Evolutionary conservation across 2,113 vertebrate species (phyloP), one percentile per base, ranked within the genome.

Genomic region (Agapornis roseicollis): DNA sequence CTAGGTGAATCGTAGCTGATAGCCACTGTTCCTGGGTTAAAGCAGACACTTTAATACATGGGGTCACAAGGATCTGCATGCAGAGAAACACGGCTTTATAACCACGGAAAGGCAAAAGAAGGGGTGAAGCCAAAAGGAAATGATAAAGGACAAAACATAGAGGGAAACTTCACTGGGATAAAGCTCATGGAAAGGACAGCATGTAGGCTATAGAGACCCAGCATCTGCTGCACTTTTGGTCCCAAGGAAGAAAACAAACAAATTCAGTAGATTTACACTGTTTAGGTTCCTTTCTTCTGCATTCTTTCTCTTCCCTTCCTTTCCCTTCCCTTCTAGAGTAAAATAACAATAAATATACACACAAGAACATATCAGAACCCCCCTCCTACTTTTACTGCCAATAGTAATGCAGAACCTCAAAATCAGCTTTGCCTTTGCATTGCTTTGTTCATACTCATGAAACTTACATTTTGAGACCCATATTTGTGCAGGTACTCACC

Each of bases 401-500:
- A 27, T 5, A 77, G 18, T 18, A 85, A 68, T 17, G 35, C 18
- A 83, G 49, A 83, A 29, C 3, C 35, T 49, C 46, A 19, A 1
- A 11, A 63, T 4, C 17, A 47, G 4, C 16, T 70, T 80, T 84
- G 63, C 25, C 19, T 90, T 66, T 47, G 8, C 24, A 11, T 35
- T 53, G 20, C 44, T 71, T 44, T 84, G 19, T 35, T 72, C 27
- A 16, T 18, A 39, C 5, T 11, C 17, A 16, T 4, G 7, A 80
- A 80, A 31, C 13, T n/a, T 13, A 0, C 4, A 7, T 27, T 37
- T 10, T 15, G 14, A 63, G 69, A 10, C 50, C 28, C 0, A 0
- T 23, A 71, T 71, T 23, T 4, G 8, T 29, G 35, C 41, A 44
- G 9, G 31, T 49, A 35, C 15, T 9, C 9, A 28, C 20, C 8